Evolutionary conservation across 2,888 invertebrate species (phyloP), one percentile per base, ranked within the genome.

Genomic region (Laothoe populi): DNA sequence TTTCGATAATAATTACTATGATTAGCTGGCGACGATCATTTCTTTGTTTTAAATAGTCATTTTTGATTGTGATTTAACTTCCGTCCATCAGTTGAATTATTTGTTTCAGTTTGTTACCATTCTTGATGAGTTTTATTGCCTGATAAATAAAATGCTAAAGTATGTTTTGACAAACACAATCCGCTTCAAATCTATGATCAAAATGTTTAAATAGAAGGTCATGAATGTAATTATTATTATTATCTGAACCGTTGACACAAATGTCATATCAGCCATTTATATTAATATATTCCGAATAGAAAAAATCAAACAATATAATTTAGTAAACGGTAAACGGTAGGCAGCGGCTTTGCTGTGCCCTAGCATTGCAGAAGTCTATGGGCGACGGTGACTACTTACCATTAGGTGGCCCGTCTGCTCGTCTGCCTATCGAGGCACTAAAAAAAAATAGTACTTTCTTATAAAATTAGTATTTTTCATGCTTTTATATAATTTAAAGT

Each of bases 51-150:
- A 57, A 19, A 16, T 19, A 19, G 31, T 53, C 59, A 64, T 61
- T 4, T 64, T 73, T 66, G 35, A 59, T 72, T 66, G 74, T 74
- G 76, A 74, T 75, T 74, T 44, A 66, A 60, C 64, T 65, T 75
- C 77, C 74, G 74, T 75, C 74, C 77, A 76, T 69, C 69, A 63
- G 60, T 72, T 74, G 66, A 69, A 63, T 69, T 68, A 46, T 24
- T 53, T 19, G 1, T 31, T 19, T 16, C n/a, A 35, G 11, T 31
- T 49, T 49, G 19, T 53, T 53, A 19, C n/a, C 5, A 8, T 19
- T 11, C 19, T 31, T 35, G 7, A 49, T 16, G 3, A 16, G 16
- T 35, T 44, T 35, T 53, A 13, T 11, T 53, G 19, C 26, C 13
- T n/a, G 11, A n/a, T n/a, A n/a, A n/a, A n/a, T n/a, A n/a, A n/a